Percentiles rank a stretch among this genome's conserved stretches.
These are phyloP conservation scores for Rhabdomys pumilio DNA, from an alignment of 2,797 vertebrate species.

Conservation along the genomic window DNA sequence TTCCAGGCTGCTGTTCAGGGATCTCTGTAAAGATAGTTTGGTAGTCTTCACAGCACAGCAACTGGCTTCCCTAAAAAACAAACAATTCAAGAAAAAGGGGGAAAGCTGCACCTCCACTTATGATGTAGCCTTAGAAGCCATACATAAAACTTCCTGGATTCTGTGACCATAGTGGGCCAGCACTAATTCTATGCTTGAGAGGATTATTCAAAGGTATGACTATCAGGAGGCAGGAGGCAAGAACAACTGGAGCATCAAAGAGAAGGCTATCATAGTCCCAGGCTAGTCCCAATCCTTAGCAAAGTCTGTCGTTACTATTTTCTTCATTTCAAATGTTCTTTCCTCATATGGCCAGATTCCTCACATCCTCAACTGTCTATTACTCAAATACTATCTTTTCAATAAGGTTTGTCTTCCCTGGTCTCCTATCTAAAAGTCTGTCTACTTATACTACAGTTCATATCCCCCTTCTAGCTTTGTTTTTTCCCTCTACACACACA, in stretches of 20 bases:
- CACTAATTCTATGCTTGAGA: not conserved
- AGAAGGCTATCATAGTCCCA: not conserved
- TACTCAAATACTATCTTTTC: not conserved
- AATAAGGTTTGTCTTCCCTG: not conserved
- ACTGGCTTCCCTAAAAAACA: not conserved
- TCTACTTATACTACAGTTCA: not conserved
- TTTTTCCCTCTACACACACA: not conserved
- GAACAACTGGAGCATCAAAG: no score
- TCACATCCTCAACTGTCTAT: not conserved
- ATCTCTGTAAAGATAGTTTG: not conserved
- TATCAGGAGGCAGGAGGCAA: not conserved
- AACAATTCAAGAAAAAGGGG: not conserved
- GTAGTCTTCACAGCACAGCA: not conserved
- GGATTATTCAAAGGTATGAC: not conserved
- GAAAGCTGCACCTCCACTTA: not conserved
- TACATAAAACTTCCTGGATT: not conserved
- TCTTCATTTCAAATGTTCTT: not conserved
- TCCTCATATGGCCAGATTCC: not conserved
- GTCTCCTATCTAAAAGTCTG: not conserved
- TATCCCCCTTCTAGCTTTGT: not conserved
- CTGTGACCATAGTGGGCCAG: not conserved
- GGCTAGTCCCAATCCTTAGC: not conserved
- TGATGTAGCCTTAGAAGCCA: not conserved
- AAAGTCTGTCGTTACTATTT: not conserved
- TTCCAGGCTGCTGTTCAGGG: not conserved